phyloP scores from a whole-genome alignment of 92 coral and sea anemone species.

The Palythoa caribaeorum region DNA sequence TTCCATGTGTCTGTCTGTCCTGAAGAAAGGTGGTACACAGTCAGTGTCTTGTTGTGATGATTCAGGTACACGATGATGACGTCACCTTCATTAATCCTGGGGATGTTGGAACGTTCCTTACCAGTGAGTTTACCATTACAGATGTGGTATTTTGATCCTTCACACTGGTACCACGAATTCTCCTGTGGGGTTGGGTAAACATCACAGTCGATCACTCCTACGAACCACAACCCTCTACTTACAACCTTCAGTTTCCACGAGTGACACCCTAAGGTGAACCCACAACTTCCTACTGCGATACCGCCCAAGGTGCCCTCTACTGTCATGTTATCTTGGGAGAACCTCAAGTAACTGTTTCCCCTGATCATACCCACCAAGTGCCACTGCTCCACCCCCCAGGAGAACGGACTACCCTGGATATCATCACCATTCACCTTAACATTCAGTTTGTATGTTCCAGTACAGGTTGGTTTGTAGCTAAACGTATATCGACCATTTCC shows the following conservation, averaged over 20 bases:
- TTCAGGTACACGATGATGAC: too few species aligned
- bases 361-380: not conserved
- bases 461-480: constrained; percentile 8
- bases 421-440: constrained; percentile 37
- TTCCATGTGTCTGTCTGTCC: constrained; percentile 7
- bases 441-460: constrained; percentile 12
- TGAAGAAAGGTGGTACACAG: not conserved
- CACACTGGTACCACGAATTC: not conserved
- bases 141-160: not conserved
- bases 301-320: not conserved
- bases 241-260: not conserved
- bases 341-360: not conserved
- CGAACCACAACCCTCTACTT: not conserved
- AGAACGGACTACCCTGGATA: too few species aligned
- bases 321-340: not conserved
- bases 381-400: too few species aligned
- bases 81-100: not conserved
- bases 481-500: constrained; percentile 11
- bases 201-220: constrained; percentile 1
- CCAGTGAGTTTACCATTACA: not conserved
- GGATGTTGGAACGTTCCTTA: not conserved
- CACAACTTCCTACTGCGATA: not conserved
- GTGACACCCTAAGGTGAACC: too few species aligned
- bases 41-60: not conserved
- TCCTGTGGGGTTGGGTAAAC: not conserved